Evolutionary conservation across 2,888 invertebrate genomes (phyloP).

Genomic region (Xanthorhoe designata): DNA sequence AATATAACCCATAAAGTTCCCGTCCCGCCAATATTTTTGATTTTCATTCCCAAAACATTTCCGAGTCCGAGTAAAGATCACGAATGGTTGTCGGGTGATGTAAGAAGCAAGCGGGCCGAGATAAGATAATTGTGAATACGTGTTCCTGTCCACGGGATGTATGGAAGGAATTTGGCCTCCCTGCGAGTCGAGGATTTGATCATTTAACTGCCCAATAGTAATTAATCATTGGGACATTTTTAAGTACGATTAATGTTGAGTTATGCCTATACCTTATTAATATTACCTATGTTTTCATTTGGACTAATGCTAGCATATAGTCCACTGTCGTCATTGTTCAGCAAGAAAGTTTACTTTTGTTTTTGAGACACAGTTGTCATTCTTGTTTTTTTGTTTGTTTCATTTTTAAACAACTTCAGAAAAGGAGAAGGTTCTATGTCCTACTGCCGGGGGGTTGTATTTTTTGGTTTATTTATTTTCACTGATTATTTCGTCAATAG

Average conservation of each 20-base stretch:
- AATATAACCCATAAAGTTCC: neutral
- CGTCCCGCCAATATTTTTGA: neutral
- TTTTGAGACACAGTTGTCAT: too few relatives aligned
- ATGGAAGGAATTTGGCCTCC: conserved; percentile 57
- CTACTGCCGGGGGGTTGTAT: too few relatives aligned
- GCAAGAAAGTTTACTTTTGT: too few relatives aligned
- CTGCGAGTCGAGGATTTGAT: conserved; percentile 35
- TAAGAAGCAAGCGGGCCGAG: conserved; percentile 68
- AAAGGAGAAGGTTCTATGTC: too few relatives aligned
- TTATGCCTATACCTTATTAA: neutral
- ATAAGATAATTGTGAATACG: conserved; percentile 82
- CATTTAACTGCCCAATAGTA: conserved; percentile 35
- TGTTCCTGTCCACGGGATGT: conserved; percentile 77
- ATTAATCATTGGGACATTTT: conserved; percentile 38
- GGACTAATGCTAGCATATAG: too few relatives aligned
- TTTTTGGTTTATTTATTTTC: too few relatives aligned
- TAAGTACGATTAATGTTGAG: conserved; percentile 14
- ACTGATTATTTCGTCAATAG: too few relatives aligned
- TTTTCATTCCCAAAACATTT: conserved; percentile 2
- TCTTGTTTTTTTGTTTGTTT: too few relatives aligned
- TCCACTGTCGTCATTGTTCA: too few relatives aligned
- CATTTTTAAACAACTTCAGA: too few relatives aligned
- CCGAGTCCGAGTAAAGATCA: conserved; percentile 51
- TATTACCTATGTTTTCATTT: too few relatives aligned
- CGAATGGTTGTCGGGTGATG: conserved; percentile 78